Percentiles rank a stretch among this genome's conserved stretches.
phyloP scores from a whole-genome alignment of 2,797 vertebrate species.

The Xerus rutilus region DNA sequence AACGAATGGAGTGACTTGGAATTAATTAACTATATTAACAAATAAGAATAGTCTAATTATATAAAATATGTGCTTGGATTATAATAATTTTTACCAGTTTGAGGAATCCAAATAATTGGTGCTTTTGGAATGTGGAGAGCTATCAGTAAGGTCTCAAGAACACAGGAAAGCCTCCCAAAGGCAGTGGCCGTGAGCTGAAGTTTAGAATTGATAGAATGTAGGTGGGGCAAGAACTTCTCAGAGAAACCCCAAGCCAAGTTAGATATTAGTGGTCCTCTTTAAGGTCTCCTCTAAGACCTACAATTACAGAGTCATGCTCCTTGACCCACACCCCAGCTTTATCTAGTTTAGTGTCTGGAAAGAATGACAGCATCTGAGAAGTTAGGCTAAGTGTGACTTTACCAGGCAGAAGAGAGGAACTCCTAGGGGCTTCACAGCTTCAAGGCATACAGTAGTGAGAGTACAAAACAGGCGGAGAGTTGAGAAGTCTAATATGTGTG shows the following conservation, averaged over 20 bases:
- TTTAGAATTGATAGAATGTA: background rate
- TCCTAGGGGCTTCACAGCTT: background rate
- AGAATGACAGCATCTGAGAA: background rate
- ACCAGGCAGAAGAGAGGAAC: background rate
- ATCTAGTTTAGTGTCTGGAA: conserved; percentile 1
- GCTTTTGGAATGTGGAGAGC: background rate
- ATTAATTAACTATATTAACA: background rate
- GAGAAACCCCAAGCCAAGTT: background rate
- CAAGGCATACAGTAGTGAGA: background rate
- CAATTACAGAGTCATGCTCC: background rate
- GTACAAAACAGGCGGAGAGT: rapidly evolving
- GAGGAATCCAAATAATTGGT: background rate
- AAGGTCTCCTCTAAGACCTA: background rate
- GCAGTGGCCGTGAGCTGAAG: background rate
- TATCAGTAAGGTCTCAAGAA: background rate
- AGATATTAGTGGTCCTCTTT: background rate
- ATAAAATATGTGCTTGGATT: background rate
- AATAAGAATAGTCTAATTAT: background rate
- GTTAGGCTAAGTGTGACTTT: background rate
- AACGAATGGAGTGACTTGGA: background rate
- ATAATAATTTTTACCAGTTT: background rate
- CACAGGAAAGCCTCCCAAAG: background rate
- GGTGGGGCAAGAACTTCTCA: background rate
- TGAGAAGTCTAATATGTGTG: background rate
- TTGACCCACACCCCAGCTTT: background rate